Base-by-base conservation (phyloP, 92 coral and sea anemone genomes). In the Phenganax marumi region DNA sequence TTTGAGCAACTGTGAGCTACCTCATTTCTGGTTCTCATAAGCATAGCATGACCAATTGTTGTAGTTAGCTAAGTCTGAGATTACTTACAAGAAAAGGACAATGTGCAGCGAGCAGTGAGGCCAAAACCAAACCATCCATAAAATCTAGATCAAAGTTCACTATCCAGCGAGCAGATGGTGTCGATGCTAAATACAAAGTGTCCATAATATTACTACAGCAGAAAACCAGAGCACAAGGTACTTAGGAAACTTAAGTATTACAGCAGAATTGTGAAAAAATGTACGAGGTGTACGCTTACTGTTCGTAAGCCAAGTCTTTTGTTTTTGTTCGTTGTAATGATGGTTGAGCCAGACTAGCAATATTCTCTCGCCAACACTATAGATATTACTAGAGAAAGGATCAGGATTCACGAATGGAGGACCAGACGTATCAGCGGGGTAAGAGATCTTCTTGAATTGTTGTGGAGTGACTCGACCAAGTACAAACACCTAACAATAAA, bases 381-480 rank as follows among this genome's bases (percentile, higher is more conserved):
- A 96, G 64, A 96, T 97, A 87, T 96, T 96, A 68, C 99, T 96
- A 49, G 90, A 74, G 83, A 92, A 79, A 18, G 99, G 99, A 52
- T 96, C 97, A 9, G 99, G 95, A 70, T 92, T 96, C 50, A 96
- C 83, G 3, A 85, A 90, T 0, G 97, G 93, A 0, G 88, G 85
- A 12, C 89, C 86, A 33, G 73, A 61, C 23, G 77, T 89, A 63
- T 88, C 90, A 81, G 82, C 86, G 12, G 93, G 96, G 17, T 86
- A 76, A 82, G 89, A 91, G 24, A 96, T 79, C 81, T 96, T 96
- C 86, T 83, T 96, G 87, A 87, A 92, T 75, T 92, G 99, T 72
- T 96, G 99, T 21, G 99, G 99, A 43, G 99, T 96, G 54, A 96
- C 85, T 63, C 99, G 97, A 73, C 99, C 90, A 26, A 96, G 86